Conservation (phyloP, 2,888 invertebrate genomes). For the Pandemis cinnamomeana region DNA sequence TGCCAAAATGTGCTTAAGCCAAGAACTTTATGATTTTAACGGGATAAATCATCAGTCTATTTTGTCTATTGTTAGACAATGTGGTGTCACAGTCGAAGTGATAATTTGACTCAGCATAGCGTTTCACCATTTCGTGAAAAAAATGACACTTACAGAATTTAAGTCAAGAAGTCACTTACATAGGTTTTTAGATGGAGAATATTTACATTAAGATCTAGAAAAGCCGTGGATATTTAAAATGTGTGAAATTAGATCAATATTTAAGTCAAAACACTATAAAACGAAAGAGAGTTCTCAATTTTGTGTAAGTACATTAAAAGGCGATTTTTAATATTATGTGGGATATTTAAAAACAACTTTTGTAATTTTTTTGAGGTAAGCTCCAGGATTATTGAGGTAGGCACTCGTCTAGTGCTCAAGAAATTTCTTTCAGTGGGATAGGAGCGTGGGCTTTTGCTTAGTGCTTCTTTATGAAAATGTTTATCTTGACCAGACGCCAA, state of each 20-base stretch:
- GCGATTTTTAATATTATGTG: not conserved
- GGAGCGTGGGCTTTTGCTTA: slow-evolving; percentile 27
- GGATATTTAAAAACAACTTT: not conserved
- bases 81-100: not conserved
- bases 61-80: not conserved
- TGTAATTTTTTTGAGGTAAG: not conserved
- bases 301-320: not conserved
- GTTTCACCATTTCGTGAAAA: not conserved
- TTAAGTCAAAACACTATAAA: no score
- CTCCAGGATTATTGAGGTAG: not conserved
- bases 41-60: not conserved
- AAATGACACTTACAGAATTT: not conserved
- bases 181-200: no score
- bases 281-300: no score
- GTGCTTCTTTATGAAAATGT: slow-evolving; percentile 48
- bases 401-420: slow-evolving; percentile 4
- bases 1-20: slow-evolving; percentile 29
- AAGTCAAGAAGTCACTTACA: no score
- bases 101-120: slow-evolving; percentile 4
- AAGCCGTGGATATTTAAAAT: not conserved
- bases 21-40: slow-evolving; percentile 12
- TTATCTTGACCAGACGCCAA: slow-evolving; percentile 72
- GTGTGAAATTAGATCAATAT: no score
- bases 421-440: slow-evolving; percentile 22
- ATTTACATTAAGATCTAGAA: not conserved